Evolutionary conservation across 1,140 invertebrate species (phyloP).

Genomic region (Pseudomyrmex sp.): DNA sequence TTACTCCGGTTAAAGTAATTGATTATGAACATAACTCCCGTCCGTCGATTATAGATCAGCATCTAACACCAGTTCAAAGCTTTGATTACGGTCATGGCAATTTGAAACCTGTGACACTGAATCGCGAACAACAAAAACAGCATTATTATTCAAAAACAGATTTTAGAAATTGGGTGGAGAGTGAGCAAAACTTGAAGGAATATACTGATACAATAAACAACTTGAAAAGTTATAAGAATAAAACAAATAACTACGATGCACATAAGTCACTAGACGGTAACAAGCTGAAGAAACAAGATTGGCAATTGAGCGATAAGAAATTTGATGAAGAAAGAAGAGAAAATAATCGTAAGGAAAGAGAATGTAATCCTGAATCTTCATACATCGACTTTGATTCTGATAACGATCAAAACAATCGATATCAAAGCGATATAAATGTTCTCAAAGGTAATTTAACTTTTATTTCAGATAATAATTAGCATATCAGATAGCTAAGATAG

Average conservation of each 20-base stretch:
- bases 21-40: conserved; percentile 88
- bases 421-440: conserved; percentile 63
- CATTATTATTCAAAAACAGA: conserved; percentile 71
- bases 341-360: conserved; percentile 66
- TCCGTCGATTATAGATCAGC: conserved; percentile 44
- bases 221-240: neutral
- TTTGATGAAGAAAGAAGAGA: conserved; percentile 77
- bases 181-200: conserved; percentile 81
- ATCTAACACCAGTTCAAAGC: conserved; percentile 73
- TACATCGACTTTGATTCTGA: conserved; percentile 31
- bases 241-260: conserved; percentile 47
- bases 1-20: conserved; percentile 86
- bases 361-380: conserved; percentile 76
- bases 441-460: conserved; percentile 68
- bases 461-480: conserved; percentile 49
- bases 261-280: conserved; percentile 53
- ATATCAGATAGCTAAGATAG: neutral
- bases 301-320: conserved; percentile 73
- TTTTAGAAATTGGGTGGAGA: conserved; percentile 82
- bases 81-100: conserved; percentile 83
- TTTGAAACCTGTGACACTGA: conserved; percentile 77
- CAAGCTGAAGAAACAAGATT: conserved; percentile 57
- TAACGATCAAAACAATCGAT: conserved; percentile 71
- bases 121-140: conserved; percentile 68
- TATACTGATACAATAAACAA: conserved; percentile 77